A percentile compares a stretch with the other conserved stretches of the same genome.
Conservation (phyloP, 2,797 vertebrate species). For the Cynopterus sphinx region DNA sequence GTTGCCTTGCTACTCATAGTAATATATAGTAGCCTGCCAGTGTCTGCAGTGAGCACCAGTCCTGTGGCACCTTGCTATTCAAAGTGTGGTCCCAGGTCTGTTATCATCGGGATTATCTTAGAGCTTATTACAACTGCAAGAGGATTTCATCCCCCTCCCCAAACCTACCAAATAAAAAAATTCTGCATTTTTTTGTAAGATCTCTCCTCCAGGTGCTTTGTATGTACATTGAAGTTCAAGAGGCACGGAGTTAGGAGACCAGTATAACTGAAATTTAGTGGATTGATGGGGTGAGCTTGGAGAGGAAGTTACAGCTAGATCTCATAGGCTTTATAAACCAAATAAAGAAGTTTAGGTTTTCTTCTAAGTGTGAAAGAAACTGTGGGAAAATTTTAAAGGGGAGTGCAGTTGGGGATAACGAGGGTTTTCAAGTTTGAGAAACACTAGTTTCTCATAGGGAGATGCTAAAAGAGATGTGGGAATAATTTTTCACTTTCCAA, state of each 20-base stretch:
- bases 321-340: not conserved
- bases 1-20: not conserved
- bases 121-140: not conserved
- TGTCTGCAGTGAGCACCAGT: not conserved
- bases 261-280: not conserved
- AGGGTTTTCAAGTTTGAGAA: not conserved
- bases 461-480: not conserved
- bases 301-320: not conserved
- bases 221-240: not conserved
- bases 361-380: not conserved
- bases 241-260: not conserved
- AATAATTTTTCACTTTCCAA: not conserved
- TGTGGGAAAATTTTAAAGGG: not conserved
- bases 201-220: not conserved
- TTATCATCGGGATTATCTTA: not conserved
- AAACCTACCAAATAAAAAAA: no score
- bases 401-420: not conserved
- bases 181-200: not conserved
- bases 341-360: conserved; percentile 4
- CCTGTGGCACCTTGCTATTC: not conserved
- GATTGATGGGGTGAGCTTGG: not conserved
- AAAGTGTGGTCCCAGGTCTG: not conserved
- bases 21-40: not conserved
- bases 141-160: not conserved
- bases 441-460: not conserved